phyloP scores from a whole-genome alignment of 2,797 vertebrate species.

The Trachops cirrhosus region DNA sequence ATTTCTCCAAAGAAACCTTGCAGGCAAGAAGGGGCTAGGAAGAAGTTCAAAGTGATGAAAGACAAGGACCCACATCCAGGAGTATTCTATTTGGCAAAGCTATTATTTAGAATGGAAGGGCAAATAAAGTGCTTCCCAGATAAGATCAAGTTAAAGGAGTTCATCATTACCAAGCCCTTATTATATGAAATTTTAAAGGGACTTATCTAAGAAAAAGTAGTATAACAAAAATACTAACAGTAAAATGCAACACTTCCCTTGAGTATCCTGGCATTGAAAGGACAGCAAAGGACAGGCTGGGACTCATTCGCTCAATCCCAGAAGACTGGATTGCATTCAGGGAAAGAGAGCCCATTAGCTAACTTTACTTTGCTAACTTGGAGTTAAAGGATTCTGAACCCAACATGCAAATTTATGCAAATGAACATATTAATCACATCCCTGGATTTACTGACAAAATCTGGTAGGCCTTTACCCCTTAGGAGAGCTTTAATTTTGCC shows the following conservation, averaged over 20 bases:
- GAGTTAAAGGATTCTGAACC: neutral
- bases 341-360: neutral
- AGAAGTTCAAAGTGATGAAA: too few species aligned
- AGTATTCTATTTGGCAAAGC: too few species aligned
- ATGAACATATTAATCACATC: neutral
- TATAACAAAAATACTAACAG: too few species aligned
- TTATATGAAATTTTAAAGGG: too few species aligned
- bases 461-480: neutral
- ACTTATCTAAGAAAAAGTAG: too few species aligned
- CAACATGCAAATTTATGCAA: neutral
- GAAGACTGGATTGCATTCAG: neutral
- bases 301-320: neutral
- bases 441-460: neutral
- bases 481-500: conserved; percentile 14
- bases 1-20: too few species aligned
- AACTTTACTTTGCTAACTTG: neutral
- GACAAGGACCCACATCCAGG: too few species aligned
- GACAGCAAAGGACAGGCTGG: neutral
- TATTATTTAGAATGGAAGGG: too few species aligned
- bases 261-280: neutral
- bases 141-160: too few species aligned
- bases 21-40: too few species aligned
- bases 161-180: too few species aligned
- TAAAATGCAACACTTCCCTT: neutral
- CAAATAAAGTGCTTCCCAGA: too few species aligned